Base-by-base conservation (phyloP, 2,797 vertebrate species). In the Typhlichthys subterraneus region DNA sequence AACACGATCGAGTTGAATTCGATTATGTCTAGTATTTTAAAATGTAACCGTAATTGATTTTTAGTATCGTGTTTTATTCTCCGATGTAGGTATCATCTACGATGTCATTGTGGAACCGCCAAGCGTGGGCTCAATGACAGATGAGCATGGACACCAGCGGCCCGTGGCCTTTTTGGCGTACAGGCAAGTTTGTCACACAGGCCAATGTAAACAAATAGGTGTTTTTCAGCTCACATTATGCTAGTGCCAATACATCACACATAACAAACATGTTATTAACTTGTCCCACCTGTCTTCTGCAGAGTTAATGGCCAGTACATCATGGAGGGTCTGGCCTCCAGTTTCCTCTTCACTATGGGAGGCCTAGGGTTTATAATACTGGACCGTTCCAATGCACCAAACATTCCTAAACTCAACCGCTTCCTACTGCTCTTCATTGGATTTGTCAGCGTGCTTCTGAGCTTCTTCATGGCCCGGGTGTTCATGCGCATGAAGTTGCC, bases 401-500 rank as follows among this genome's bases (percentile, higher is more conserved):
- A 98, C 88, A 98, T 99, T 85, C 97, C 98, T 53, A 99, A 99
- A 81, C 90, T 99, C 73, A 99, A 99, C 80, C 95, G 98, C 67
- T 99, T 99, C 92, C 92, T 99, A 70, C 79, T 99, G 69, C 94
- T 99, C 2, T 99, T 99, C 85, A 99, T 99, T 67, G 98, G 98
- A 10, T 98, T 98, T 61, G 96, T 99, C 81, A 98, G 97, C 0
- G 96, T 99, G 15, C 94, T 99, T 3, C 89, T 99, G 84, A 99
- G 97, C 85, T 99, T 99, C 90, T 99, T 99, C 92, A 99, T 99
- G 97, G 98, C 98, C 67, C 91, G 98, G 85, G 97, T 99, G 53
- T 99, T 99, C 91, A 99, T 99, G 98, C 95, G 98, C 80, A 99
- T 99, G 97, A 99, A 99, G 82, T 88, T 99, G 77, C 98, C 97